phyloP scores from a whole-genome alignment of 2,113 vertebrate species.

The Triplophysa dalaica region DNA sequence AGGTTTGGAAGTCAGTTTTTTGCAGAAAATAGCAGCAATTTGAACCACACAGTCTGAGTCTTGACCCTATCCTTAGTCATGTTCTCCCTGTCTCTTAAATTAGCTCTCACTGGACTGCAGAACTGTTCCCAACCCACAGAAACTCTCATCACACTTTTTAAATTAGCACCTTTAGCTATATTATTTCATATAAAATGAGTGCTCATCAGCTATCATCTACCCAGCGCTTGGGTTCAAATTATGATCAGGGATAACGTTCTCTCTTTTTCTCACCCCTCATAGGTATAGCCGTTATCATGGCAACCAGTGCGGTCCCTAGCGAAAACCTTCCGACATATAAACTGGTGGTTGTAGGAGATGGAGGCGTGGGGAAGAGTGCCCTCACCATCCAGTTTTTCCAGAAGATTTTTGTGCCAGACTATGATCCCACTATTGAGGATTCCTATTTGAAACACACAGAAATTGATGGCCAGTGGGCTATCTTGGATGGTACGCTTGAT shows the following conservation, averaged over 20 bases:
- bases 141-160: neutral
- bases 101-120: neutral
- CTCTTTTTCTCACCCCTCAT: conserved; percentile 52
- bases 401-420: conserved; percentile 99
- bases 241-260: neutral
- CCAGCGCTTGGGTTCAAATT: neutral
- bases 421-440: conserved; percentile 98
- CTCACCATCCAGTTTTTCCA: conserved; percentile 99
- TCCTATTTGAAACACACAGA: conserved; percentile 98
- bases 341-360: conserved; percentile 96
- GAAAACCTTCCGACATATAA: conserved; percentile 98
- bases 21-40: conserved; percentile 60
- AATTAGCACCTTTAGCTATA: neutral
- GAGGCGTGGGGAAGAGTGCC: conserved; percentile 95
- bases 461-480: conserved; percentile 98
- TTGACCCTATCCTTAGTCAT: conserved; percentile 51
- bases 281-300: conserved; percentile 84
- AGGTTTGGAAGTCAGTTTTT: conserved; percentile 41
- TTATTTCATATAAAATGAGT: neutral
- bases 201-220: neutral
- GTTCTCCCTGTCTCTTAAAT: conserved; percentile 40
- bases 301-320: conserved; percentile 93
- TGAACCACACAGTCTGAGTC: conserved; percentile 42
- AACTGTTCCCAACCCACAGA: neutral
- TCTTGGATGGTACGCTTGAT: conserved; percentile 85